phyloP scores from a whole-genome alignment of 2,113 vertebrate species.

The Oryzias curvinotus region DNA sequence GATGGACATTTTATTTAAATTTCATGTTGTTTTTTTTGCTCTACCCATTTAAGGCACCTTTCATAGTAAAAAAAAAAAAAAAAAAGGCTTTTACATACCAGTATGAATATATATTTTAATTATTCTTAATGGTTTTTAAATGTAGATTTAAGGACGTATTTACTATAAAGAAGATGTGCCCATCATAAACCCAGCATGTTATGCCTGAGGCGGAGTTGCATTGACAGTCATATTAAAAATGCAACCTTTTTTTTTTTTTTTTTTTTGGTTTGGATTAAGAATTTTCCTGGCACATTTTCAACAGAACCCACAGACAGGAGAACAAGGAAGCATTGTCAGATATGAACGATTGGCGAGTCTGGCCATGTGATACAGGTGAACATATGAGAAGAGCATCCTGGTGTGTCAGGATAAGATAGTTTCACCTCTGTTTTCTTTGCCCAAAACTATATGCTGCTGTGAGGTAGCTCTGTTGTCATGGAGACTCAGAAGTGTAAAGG shows the following conservation, averaged over 20 bases:
- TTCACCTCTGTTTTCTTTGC: constrained; percentile 43
- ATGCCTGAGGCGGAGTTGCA: neutral
- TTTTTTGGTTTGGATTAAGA: no score
- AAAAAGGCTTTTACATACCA: no score
- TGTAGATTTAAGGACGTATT: no score
- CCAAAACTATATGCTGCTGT: constrained; percentile 48
- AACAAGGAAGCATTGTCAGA: neutral
- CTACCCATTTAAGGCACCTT: no score
- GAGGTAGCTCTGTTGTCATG: constrained; percentile 69
- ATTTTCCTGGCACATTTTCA: neutral
- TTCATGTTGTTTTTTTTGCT: no score
- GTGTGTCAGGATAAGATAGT: constrained; percentile 34
- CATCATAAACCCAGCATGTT: neutral
- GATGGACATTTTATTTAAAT: no score
- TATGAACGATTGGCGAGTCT: constrained; percentile 5
- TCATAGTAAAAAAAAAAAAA: no score
- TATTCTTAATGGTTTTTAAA: no score
- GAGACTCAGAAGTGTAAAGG: constrained; percentile 65
- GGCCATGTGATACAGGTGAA: constrained; percentile 12
- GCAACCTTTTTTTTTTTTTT: no score
- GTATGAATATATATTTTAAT: no score
- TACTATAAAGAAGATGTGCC: neutral
- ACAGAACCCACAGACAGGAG: neutral
- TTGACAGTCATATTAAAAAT: neutral
- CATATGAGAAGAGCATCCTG: constrained; percentile 7